phyloP scores from a whole-genome alignment of 2,888 invertebrate genomes.

The Napeogenes inachia region DNA sequence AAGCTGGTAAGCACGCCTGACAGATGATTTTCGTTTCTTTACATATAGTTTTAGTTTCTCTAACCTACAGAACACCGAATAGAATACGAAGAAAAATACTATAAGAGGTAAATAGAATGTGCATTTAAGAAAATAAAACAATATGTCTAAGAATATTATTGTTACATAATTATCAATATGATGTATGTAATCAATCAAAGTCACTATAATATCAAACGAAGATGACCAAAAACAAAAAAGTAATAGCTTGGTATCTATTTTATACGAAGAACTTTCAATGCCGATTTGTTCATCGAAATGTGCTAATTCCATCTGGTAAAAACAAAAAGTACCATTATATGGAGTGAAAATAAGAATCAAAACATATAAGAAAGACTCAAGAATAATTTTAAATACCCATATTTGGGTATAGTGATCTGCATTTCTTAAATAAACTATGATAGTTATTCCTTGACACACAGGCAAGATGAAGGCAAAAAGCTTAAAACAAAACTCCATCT shows the following conservation, averaged over 20 bases:
- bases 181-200: too few relatives aligned
- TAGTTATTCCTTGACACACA: neutral
- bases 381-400: neutral
- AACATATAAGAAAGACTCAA: neutral
- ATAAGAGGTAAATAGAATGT: neutral
- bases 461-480: neutral
- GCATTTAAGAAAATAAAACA: neutral
- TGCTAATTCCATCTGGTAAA: neutral
- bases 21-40: neutral
- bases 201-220: neutral
- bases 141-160: neutral
- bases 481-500: neutral
- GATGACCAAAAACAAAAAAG: neutral
- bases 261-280: slow-evolving; percentile 1
- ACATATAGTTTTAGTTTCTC: neutral
- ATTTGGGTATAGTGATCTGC: neutral
- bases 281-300: slow-evolving; percentile 1
- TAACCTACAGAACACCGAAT: neutral
- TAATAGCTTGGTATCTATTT: neutral
- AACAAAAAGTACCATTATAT: neutral
- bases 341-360: neutral
- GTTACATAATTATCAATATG: too few relatives aligned
- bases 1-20: neutral
- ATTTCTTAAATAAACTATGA: neutral
- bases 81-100: slow-evolving; percentile 1